These are phyloP conservation scores for Belonocnema kinseyi DNA, from an alignment of 1,140 invertebrate species.

Conservation along the genomic window DNA sequence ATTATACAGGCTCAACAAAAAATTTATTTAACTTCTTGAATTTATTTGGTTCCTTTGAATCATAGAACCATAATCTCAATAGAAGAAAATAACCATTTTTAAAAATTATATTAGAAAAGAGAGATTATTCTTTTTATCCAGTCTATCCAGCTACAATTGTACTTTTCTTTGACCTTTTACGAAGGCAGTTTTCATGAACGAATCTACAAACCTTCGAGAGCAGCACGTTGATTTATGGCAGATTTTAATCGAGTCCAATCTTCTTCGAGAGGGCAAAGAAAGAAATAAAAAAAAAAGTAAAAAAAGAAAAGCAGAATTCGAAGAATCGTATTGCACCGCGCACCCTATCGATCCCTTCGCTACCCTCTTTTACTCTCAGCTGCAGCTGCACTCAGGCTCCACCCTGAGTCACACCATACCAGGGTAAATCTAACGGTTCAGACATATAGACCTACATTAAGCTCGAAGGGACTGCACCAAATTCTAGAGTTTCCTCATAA, in stretches of 20 bases:
- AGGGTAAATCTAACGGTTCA: slow-evolving; percentile 25
- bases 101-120: neutral
- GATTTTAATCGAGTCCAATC: slow-evolving; percentile 24
- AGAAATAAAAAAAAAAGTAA: neutral
- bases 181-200: slow-evolving; percentile 2
- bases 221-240: slow-evolving; percentile 12
- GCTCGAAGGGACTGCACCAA: slow-evolving; percentile 15
- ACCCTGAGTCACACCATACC: slow-evolving; percentile 18
- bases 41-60: too few species aligned
- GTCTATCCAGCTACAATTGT: neutral
- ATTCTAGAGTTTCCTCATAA: slow-evolving; percentile 1
- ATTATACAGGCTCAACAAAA: too few species aligned
- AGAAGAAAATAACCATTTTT: too few species aligned
- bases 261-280: neutral
- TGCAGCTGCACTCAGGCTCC: slow-evolving; percentile 20
- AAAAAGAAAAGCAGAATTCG: slow-evolving; percentile 10
- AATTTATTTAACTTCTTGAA: too few species aligned
- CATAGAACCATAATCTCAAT: too few species aligned
- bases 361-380: slow-evolving; percentile 14
- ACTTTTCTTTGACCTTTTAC: neutral
- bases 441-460: slow-evolving; percentile 20
- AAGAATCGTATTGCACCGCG: slow-evolving; percentile 17
- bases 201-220: neutral
- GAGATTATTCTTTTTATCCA: neutral
- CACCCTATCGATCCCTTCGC: slow-evolving; percentile 20